Base-by-base conservation (phyloP, 2,888 invertebrate species). In the Nebria salina region DNA sequence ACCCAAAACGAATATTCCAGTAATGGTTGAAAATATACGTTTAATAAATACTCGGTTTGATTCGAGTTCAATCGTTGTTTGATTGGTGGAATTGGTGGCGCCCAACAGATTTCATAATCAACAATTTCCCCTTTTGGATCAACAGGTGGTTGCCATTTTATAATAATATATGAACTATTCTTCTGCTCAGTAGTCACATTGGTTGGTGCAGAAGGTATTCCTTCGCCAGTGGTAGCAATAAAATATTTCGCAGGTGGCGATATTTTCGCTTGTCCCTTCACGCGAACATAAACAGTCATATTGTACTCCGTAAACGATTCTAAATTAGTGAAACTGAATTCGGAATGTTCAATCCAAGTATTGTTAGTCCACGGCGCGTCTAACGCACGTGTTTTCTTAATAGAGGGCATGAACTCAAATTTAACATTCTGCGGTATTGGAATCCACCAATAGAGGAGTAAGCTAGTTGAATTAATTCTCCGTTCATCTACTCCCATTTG, bases 251-350 rank as follows among this genome's bases (percentile, higher is more conserved):
- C 92, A 0, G 95, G 94, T 0, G 94, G 91, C 82, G 92, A 94
- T 0, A 91, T 91, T 1, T 86, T 87, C 25, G 87, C 89, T 65
- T 91, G 91, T 0, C 91, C 91, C 83, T 91, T 91, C 83, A 91
- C 90, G 78, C 92, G 90, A 0, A 95, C 94, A 87, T 93, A 95
- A 76, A 96, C 93, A 0, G 95, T 96, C 82, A 96, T 91, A 84
- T 95, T 95, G 86, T 96, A 96, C n/a, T 90, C 89, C 0, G 95
- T 95, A 85, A 90, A 94, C 0, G 96, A 93, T 82, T 91, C 90
- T 73, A 96, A 89, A 77, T 91, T 87, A 0, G 89, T 90, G 85
- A 96, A 95, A 70, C 91, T 91, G 86, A 89, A 91, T 80, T 89
- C 90, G 41, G 90, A 91, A 4, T 91, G 91, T 41, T 91, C 90